Conservation (phyloP, 2,888 invertebrate genomes). For the Melinaea menophilus region DNA sequence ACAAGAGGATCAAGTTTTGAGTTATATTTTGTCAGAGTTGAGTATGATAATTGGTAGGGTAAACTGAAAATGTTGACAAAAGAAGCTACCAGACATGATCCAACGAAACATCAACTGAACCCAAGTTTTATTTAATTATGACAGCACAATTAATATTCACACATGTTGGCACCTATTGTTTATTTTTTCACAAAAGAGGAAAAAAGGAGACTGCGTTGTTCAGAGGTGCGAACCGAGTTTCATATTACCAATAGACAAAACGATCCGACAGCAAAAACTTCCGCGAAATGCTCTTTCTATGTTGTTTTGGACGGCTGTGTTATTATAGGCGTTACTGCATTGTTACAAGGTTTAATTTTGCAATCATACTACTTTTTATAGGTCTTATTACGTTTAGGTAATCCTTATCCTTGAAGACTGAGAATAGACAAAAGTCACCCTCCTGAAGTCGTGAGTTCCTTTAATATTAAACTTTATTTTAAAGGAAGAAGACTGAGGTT, state of each 20-base stretch:
- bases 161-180: constrained; percentile 46
- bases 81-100: constrained; percentile 9
- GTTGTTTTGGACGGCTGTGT: constrained; percentile 20
- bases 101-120: constrained; percentile 1
- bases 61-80: constrained; percentile 6
- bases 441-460: constrained; percentile 39
- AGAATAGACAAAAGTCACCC: constrained; percentile 72
- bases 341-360: constrained; percentile 45
- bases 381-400: constrained; percentile 48
- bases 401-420: constrained; percentile 70
- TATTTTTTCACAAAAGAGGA: constrained; percentile 62
- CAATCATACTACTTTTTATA: constrained; percentile 38
- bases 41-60: too few species aligned
- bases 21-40: too few species aligned
- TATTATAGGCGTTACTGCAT: constrained; percentile 42
- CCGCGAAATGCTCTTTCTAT: constrained; percentile 33
- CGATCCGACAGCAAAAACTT: constrained; percentile 52
- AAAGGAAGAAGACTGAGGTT: constrained; percentile 41
- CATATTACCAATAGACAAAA: constrained; percentile 73
- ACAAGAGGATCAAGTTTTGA: constrained; percentile 6
- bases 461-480: constrained; percentile 56
- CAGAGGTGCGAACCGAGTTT: constrained; percentile 71
- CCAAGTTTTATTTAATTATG: constrained; percentile 42
- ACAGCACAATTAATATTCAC: constrained; percentile 51
- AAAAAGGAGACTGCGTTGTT: constrained; percentile 68